Conservation (phyloP, 2,888 invertebrate genomes). For the Harpalus rubripes region DNA sequence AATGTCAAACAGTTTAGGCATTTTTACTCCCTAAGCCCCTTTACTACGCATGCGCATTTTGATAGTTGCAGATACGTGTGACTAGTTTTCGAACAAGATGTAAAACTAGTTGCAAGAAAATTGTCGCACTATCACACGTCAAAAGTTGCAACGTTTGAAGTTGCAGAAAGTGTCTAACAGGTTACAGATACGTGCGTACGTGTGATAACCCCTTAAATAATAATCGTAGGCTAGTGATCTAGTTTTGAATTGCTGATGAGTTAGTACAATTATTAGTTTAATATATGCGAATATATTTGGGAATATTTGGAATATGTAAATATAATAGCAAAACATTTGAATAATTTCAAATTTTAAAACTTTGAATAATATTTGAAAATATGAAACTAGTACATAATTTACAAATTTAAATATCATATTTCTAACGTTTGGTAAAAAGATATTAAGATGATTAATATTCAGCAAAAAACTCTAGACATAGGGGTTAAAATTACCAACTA, state of each 20-base stretch:
- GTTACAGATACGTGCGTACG: no score
- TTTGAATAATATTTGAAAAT: constrained; percentile 47
- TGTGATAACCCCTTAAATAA: no score
- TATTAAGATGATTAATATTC: constrained; percentile 42
- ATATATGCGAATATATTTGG: constrained; percentile 6
- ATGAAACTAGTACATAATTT: constrained; percentile 1
- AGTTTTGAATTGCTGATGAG: constrained; percentile 5
- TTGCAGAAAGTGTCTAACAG: no score
- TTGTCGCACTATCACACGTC: no score
- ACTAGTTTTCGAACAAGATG: no score
- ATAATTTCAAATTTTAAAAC: constrained; percentile 10
- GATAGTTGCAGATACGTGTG: no score
- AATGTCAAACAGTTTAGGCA: no score
- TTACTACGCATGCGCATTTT: no score
- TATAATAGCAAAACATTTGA: background rate
- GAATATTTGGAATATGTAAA: constrained; percentile 15
- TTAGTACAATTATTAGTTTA: background rate
- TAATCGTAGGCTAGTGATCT: background rate
- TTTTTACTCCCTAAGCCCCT: no score
- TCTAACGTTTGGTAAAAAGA: constrained; percentile 21
- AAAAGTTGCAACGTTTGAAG: no score
- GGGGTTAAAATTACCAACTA: constrained; percentile 31
- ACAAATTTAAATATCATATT: constrained; percentile 40
- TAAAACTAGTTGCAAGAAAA: no score
- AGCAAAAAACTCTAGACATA: constrained; percentile 13